These are phyloP conservation scores for Notothenia coriiceps DNA, from an alignment of 2,113 vertebrate genomes.

Conservation along the genomic window DNA sequence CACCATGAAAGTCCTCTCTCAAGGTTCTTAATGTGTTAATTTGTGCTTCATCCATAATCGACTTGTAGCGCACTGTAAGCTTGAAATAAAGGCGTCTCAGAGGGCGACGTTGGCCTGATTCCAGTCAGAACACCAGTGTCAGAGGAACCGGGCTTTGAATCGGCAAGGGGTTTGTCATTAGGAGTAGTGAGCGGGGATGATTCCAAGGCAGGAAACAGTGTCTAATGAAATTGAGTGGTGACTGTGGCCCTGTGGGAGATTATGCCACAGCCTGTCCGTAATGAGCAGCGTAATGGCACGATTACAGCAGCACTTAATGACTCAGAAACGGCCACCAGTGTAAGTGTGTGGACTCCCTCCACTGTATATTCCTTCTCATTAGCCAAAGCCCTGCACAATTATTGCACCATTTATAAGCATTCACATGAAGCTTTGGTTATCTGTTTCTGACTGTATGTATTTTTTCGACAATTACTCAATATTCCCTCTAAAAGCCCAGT, in stretches of 20 bases:
- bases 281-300: slow-evolving; percentile 80
- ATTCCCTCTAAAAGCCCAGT: not conserved
- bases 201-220: slow-evolving; percentile 66
- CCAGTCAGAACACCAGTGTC: slow-evolving; percentile 60
- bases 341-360: slow-evolving; percentile 48
- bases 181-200: slow-evolving; percentile 52
- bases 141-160: slow-evolving; percentile 62
- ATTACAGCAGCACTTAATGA: slow-evolving; percentile 80
- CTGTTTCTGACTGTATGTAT: not conserved
- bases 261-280: slow-evolving; percentile 75
- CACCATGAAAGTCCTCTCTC: slow-evolving; percentile 50
- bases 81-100: slow-evolving; percentile 55
- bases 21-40: slow-evolving; percentile 53
- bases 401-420: slow-evolving; percentile 48
- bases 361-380: slow-evolving; percentile 54
- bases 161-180: slow-evolving; percentile 65
- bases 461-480: not conserved
- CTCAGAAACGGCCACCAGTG: slow-evolving; percentile 70
- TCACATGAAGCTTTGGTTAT: not conserved
- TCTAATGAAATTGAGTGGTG: slow-evolving; percentile 76
- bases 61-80: slow-evolving; percentile 59
- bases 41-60: slow-evolving; percentile 67
- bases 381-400: slow-evolving; percentile 55
- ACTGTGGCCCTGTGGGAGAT: slow-evolving; percentile 74
- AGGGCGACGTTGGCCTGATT: slow-evolving; percentile 58